Base-by-base conservation (phyloP, 2,888 invertebrate species). In the Danaus chrysippus region DNA sequence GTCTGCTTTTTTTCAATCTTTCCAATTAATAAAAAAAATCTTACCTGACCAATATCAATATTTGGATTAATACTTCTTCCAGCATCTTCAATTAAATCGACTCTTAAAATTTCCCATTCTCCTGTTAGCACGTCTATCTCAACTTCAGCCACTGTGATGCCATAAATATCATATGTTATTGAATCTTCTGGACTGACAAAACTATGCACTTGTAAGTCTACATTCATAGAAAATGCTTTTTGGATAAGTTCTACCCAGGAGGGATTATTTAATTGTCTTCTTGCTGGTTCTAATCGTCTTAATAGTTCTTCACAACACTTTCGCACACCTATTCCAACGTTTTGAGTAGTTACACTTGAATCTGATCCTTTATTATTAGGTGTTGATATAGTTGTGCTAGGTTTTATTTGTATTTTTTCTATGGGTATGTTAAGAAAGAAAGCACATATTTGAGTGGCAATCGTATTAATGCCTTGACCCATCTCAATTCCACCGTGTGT, bases 391-490 rank as follows among this genome's bases (percentile, higher is more conserved):
- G 84, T 92, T 67, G 92, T 91, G 12, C 85, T 88, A 3, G 93
- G 89, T 75, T 94, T 93, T 0, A 95, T 87, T 17, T 82, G 86
- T 8, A 95, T 84, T 76, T 91, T 84, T 0, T 92, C 89, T 53
- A 95, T 64, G 0, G 94, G 92, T 63, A 96, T 92, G 8, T 93
- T 93, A 10, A 96, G 80, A 0, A 91, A 89, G 70, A 94, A 92
- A 0, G 95, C 13, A 46, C 49, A 15, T 15, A 11, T 49, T 87
- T 95, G 95, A 5, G 92, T 92, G 0, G 93, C 92, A 92, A 93
- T 87, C 1, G 95, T 96, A 69, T 96, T 86, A 55, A 96, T 92
- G 10, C 97, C 97, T 86, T 97, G 97, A 0, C 97, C 97, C 75
- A 94, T 93, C 87, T 96, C 95, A 34, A 94, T 87, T 1, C 95